phyloP scores from a whole-genome alignment of 2,113 vertebrate species.

The Antidorcas marsupialis region DNA sequence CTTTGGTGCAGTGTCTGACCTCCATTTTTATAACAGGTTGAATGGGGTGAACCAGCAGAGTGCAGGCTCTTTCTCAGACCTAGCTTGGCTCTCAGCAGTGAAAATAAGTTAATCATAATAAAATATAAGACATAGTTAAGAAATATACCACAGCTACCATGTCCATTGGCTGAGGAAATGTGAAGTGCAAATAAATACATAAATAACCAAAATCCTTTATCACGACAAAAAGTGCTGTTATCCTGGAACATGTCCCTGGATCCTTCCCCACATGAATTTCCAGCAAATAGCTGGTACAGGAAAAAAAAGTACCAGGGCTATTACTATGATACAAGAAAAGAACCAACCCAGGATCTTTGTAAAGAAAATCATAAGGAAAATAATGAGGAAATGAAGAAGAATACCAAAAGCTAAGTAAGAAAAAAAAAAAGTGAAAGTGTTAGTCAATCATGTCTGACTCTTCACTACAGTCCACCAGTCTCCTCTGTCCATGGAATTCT shows the following conservation, averaged over 20 bases:
- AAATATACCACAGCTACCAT: background rate
- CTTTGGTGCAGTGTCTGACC: background rate
- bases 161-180: background rate
- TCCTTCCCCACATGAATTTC: background rate
- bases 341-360: background rate
- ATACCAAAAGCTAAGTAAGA: background rate
- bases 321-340: background rate
- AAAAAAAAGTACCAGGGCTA: background rate
- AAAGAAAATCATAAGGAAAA: background rate
- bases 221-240: background rate
- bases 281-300: background rate
- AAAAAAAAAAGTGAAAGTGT: background rate
- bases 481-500: background rate
- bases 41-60: too few species aligned
- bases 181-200: background rate
- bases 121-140: background rate
- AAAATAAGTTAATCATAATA: background rate
- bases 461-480: background rate
- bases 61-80: background rate
- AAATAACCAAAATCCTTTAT: background rate
- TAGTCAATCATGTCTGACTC: background rate
- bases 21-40: background rate
- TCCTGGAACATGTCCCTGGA: background rate
- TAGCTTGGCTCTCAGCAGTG: background rate
- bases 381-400: background rate